Conservation (phyloP, 2,113 vertebrate species). For the Nymphicus hollandicus region DNA sequence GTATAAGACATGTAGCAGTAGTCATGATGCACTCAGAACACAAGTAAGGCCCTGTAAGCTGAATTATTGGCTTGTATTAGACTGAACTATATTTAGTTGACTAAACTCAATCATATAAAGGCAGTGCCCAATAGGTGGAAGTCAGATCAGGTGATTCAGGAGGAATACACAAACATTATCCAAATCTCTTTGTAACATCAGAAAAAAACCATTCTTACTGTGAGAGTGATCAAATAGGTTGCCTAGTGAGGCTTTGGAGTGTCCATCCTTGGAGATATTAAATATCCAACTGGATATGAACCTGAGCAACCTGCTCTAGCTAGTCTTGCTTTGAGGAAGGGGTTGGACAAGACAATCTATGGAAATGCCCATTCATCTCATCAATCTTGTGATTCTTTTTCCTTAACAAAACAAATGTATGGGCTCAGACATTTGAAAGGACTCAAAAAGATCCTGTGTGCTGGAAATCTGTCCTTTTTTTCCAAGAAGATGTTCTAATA, state of each 20-base stretch:
- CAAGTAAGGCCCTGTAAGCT: not conserved
- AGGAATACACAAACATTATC: not conserved
- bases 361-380: not conserved
- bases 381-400: not conserved
- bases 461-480: not conserved
- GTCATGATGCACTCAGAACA: not conserved
- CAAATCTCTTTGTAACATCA: not conserved
- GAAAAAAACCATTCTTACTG: not conserved
- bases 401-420: not conserved
- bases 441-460: not conserved
- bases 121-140: not conserved
- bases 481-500: not conserved
- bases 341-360: fast-evolving
- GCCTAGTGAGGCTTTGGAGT: not conserved
- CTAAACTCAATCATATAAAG: not conserved
- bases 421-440: not conserved
- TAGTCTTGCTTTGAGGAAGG: not conserved
- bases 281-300: not conserved
- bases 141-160: not conserved
- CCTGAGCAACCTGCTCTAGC: not conserved
- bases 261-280: not conserved
- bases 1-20: not conserved
- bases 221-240: not conserved
- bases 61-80: not conserved
- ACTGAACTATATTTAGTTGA: not conserved